These are phyloP conservation scores for Didymodactylos carnosus DNA, from an alignment of 2,888 invertebrate species.

Conservation along the genomic window DNA sequence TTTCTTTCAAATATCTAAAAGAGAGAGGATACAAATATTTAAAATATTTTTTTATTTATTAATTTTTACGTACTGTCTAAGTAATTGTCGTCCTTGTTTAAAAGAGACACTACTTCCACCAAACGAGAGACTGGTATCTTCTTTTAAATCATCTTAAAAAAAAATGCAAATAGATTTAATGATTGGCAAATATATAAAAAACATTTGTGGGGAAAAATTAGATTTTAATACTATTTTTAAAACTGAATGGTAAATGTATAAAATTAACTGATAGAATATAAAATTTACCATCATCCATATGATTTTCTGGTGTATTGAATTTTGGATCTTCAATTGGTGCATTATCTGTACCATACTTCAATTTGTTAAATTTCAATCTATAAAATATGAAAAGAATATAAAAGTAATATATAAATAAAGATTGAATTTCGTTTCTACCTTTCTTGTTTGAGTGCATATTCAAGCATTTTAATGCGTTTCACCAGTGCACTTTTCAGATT, in stretches of 20 bases:
- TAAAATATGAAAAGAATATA: too few relatives aligned
- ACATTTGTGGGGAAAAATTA: too few relatives aligned
- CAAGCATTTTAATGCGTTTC: constrained; percentile 95
- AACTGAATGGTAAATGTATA: too few relatives aligned
- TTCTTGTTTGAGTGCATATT: constrained; percentile 93
- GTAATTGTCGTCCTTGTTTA: constrained; percentile 82
- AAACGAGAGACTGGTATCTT: not conserved
- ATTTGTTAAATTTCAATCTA: constrained; percentile 79
- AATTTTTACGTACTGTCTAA: constrained; percentile 58
- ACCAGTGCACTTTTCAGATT: constrained; percentile 95
- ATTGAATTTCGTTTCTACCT: too few relatives aligned
- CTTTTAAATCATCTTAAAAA: constrained; percentile 10
- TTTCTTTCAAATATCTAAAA: constrained; percentile 60
- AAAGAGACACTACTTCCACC: constrained; percentile 55
- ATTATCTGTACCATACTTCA: constrained; percentile 75
- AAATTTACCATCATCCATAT: not conserved
- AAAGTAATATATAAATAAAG: too few relatives aligned
- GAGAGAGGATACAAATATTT: too few relatives aligned
- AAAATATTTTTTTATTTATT: too few relatives aligned
- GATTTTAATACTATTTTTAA: too few relatives aligned
- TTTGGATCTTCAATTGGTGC: not conserved
- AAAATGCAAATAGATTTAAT: constrained; percentile 20
- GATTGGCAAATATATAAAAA: too few relatives aligned
- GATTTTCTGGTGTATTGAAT: not conserved
- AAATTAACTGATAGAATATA: too few relatives aligned